Percentiles rank a stretch among this genome's conserved stretches.
Conservation (phyloP, 2,113 vertebrate genomes). For the Nothoprocta pentlandii region DNA sequence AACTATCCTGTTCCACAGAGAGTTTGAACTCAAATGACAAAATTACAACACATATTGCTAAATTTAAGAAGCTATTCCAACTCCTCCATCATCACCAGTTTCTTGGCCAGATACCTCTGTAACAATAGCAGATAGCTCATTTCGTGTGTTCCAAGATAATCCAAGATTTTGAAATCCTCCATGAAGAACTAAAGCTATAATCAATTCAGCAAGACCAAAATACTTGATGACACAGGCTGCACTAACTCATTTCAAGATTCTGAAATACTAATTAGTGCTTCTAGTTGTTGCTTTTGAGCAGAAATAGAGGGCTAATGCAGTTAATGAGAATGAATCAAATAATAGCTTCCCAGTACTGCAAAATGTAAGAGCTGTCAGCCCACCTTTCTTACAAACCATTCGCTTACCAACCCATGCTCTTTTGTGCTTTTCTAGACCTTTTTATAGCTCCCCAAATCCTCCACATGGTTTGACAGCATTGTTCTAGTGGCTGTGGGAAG, state of each 20-base stretch:
- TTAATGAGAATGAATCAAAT: slow-evolving; percentile 56
- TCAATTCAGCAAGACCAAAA: not conserved
- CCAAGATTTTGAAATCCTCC: not conserved
- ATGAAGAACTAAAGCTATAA: not conserved
- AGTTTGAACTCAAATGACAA: not conserved
- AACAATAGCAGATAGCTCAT: not conserved
- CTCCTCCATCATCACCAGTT: not conserved
- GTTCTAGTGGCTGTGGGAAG: slow-evolving; percentile 34
- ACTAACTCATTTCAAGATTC: not conserved
- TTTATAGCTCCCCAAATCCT: slow-evolving; percentile 17
- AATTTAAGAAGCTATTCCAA: not conserved
- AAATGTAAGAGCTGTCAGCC: slow-evolving; percentile 32
- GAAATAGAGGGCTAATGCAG: not conserved
- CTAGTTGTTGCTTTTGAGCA: slow-evolving; percentile 25
- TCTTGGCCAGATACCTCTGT: not conserved
- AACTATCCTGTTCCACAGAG: not conserved
- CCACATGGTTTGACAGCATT: slow-evolving; percentile 42
- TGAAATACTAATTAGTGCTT: slow-evolving; percentile 34
- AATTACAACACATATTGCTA: not conserved
- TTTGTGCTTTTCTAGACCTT: slow-evolving; percentile 39
- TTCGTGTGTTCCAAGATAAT: not conserved
- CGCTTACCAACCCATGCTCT: slow-evolving; percentile 12
- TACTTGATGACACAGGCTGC: slow-evolving; percentile 1
- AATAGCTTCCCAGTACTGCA: slow-evolving; percentile 8
- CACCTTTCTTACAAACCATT: slow-evolving; percentile 25